phyloP scores from a whole-genome alignment of 1,140 invertebrate species.

The Phocides pigmalion region DNA sequence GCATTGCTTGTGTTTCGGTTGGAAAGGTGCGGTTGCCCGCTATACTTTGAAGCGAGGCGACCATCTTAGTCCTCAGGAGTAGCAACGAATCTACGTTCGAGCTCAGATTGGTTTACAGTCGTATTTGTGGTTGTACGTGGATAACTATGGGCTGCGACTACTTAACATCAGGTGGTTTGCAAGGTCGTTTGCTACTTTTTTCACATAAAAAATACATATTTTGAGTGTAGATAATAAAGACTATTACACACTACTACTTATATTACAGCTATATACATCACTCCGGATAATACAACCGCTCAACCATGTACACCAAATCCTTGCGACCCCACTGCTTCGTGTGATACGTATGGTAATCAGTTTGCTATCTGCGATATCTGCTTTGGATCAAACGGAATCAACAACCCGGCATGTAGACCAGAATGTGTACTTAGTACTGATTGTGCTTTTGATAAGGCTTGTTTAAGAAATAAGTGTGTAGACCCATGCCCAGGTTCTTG shows the following conservation, averaged over 20 bases:
- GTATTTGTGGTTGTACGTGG: too few relatives aligned
- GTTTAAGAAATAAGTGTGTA: constrained; percentile 89
- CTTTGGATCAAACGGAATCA: constrained; percentile 86
- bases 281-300: constrained; percentile 84
- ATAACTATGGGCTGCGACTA: too few relatives aligned
- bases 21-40: too few relatives aligned
- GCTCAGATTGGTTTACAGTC: too few relatives aligned
- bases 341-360: constrained; percentile 87
- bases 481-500: constrained; percentile 94
- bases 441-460: constrained; percentile 91
- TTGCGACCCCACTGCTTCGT: constrained; percentile 88
- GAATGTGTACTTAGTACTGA: constrained; percentile 91
- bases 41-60: too few relatives aligned
- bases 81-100: too few relatives aligned
- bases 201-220: too few relatives aligned
- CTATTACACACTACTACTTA: constrained; percentile 41
- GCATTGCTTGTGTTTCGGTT: too few relatives aligned
- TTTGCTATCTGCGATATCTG: constrained; percentile 93
- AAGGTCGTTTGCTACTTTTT: too few relatives aligned
- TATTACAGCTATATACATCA: constrained; percentile 80
- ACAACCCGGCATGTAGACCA: constrained; percentile 89
- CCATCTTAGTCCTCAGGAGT: too few relatives aligned
- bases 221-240: constrained; percentile 21
- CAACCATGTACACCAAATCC: constrained; percentile 90
- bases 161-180: too few relatives aligned